phyloP scores from a whole-genome alignment of 2,888 invertebrate species.

The Pharmacophagus antenor region DNA sequence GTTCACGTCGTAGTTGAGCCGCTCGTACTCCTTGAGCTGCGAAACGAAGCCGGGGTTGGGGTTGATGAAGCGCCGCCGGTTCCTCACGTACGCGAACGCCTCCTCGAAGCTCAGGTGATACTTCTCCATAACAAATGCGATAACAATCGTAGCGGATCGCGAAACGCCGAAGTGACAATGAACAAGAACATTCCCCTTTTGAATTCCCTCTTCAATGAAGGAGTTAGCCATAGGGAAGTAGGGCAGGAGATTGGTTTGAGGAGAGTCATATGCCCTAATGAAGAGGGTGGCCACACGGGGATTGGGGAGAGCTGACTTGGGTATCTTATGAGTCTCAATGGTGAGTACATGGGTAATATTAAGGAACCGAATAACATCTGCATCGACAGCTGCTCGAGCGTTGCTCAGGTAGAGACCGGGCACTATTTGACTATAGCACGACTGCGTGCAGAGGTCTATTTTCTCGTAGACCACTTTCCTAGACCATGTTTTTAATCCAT shows the following conservation, averaged over 20 bases:
- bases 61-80: slow-evolving; percentile 93
- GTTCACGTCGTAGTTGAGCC: slow-evolving; percentile 60
- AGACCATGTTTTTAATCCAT: slow-evolving; percentile 64
- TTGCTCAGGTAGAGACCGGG: slow-evolving; percentile 71
- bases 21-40: slow-evolving; percentile 87
- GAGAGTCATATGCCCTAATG: slow-evolving; percentile 73
- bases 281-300: slow-evolving; percentile 65
- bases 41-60: slow-evolving; percentile 97
- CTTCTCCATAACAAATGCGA: slow-evolving; percentile 96
- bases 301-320: slow-evolving; percentile 60
- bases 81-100: slow-evolving; percentile 92
- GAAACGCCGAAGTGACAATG: slow-evolving; percentile 98
- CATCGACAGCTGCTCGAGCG: slow-evolving; percentile 65
- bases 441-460: slow-evolving; percentile 69
- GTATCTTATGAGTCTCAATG: slow-evolving; percentile 65
- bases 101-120: slow-evolving; percentile 90
- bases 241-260: slow-evolving; percentile 67
- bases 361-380: slow-evolving; percentile 56
- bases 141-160: slow-evolving; percentile 95
- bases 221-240: slow-evolving; percentile 76
- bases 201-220: slow-evolving; percentile 80
- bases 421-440: slow-evolving; percentile 65
- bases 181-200: slow-evolving; percentile 87
- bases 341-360: slow-evolving; percentile 75
- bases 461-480: slow-evolving; percentile 59